Conservation (phyloP, 2,113 vertebrate genomes). For the Hippocampus comes region DNA sequence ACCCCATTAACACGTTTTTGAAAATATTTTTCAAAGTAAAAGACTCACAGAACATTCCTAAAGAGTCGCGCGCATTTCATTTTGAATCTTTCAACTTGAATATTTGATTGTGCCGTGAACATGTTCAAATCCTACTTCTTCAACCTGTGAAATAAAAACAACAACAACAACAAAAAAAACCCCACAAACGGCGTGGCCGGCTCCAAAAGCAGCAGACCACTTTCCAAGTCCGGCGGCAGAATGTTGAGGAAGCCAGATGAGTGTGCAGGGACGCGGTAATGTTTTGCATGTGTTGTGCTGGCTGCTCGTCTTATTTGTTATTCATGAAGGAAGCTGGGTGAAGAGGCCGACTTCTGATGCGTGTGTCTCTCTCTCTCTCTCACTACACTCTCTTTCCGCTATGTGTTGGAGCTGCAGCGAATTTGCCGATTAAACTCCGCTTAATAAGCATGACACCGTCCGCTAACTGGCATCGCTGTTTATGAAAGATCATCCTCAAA, state of each 20-base stretch:
- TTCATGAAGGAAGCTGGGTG: constrained; percentile 76
- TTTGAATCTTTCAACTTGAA: not conserved
- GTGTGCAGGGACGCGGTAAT: constrained; percentile 64
- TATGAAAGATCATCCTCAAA: constrained; percentile 41
- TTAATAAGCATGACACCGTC: constrained; percentile 37
- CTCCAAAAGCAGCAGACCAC: not conserved
- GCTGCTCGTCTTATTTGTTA: constrained; percentile 68
- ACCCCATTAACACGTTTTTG: not conserved
- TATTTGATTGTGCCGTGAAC: not conserved
- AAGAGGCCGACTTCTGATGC: constrained; percentile 68
- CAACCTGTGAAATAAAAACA: not conserved
- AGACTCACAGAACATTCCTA: not conserved
- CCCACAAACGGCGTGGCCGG: not conserved
- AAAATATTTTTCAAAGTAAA: not conserved
- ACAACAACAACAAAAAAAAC: not conserved
- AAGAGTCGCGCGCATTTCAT: not conserved
- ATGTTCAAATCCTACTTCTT: not conserved
- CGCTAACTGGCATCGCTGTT: constrained; percentile 55
- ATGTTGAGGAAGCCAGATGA: constrained; percentile 52
- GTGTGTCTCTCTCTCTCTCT: constrained; percentile 44
- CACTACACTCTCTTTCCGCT: constrained; percentile 22
- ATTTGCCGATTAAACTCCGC: constrained; percentile 35
- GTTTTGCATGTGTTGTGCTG: constrained; percentile 72
- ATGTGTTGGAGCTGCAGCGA: constrained; percentile 34
- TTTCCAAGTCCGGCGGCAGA: constrained; percentile 28